Base-by-base conservation (phyloP, 1,140 invertebrate genomes). In the Colletes gigas region DNA sequence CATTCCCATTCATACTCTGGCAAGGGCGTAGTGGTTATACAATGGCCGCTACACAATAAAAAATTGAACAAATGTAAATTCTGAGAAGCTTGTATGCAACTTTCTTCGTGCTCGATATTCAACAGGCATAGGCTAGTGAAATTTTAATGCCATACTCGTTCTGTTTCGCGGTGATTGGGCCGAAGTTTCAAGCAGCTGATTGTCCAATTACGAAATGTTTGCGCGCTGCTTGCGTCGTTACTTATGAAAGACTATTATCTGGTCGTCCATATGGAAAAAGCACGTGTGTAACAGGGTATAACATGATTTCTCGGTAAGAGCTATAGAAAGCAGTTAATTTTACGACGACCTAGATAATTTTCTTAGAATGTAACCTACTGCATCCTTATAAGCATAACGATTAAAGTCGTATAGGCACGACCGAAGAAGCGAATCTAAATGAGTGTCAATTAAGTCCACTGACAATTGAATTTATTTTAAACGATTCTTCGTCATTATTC, bases 271-370 rank as follows among this genome's bases (percentile, higher is more conserved):
- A 55, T 39, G 44, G 47, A 72, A 55, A 30, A 62, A 15, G n/a
- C 44, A 54, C 57, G 57, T 60, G 41, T 60, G 41, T 50, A 76
- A 71, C 52, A 15, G 44, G 19, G 55, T 39, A 78, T 75, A 75
- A 30, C 47, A 30, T 41, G 69, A 86, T 86, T 87, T 87, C 84
- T 65, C 17, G 70, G 76, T 83, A 83, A 77, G 50, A 82, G 41
- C 66, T 85, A 85, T 41, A 78, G 74, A 76, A 82, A 79, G 50
- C 63, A 71, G 74, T 75, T 55, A 70, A 62, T 73, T 87, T 77
- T 87, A 67, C 30, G 8, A 59, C 68, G 76, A 83, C 81, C 84
- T 87, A 87, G 81, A 83, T 86, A 65, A 87, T 81, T 71, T 87
- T 83, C 81, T 72, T 62, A 55, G 84, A 83, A 87, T 73, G 72